Conservation (phyloP, 2,888 invertebrate genomes). For the Schrankia costaestrigalis region DNA sequence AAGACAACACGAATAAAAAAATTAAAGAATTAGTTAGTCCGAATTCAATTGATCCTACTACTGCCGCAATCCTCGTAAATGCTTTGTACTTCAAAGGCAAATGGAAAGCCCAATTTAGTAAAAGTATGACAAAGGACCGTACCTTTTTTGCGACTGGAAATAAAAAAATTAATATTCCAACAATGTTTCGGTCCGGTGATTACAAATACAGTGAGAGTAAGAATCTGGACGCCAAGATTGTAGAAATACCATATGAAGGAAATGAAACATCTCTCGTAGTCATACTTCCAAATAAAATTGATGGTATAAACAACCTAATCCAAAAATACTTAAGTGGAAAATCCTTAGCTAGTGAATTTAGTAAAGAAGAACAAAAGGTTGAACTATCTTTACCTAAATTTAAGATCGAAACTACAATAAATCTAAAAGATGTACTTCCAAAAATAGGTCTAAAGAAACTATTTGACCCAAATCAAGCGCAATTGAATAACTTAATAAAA, state of each 20-base stretch:
- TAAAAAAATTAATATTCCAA: slow-evolving; percentile 81
- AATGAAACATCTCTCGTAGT: slow-evolving; percentile 86
- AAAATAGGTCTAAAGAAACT: slow-evolving; percentile 54
- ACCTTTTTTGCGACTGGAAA: slow-evolving; percentile 83
- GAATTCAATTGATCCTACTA: slow-evolving; percentile 67
- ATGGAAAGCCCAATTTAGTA: slow-evolving; percentile 86
- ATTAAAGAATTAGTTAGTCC: slow-evolving; percentile 81
- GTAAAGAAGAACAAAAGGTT: slow-evolving; percentile 69
- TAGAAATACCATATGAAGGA: slow-evolving; percentile 87
- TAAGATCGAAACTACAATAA: slow-evolving; percentile 85
- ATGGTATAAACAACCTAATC: slow-evolving; percentile 83
- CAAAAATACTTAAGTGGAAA: slow-evolving; percentile 75
- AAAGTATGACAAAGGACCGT: slow-evolving; percentile 70
- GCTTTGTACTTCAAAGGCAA: slow-evolving; percentile 92
- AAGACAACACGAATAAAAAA: slow-evolving; percentile 60
- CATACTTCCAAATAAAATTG: slow-evolving; percentile 84
- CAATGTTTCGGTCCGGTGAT: slow-evolving; percentile 81
- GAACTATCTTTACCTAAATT: slow-evolving; percentile 87
- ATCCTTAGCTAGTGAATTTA: slow-evolving; percentile 58
- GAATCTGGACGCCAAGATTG: slow-evolving; percentile 59
- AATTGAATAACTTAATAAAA: slow-evolving; percentile 83
- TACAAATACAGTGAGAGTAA: slow-evolving; percentile 59
- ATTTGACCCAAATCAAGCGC: slow-evolving; percentile 63
- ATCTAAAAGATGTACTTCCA: slow-evolving; percentile 80
- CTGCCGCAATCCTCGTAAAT: slow-evolving; percentile 87